phyloP scores from a whole-genome alignment of 2,797 vertebrate genomes.

The Alexandromys oeconomus region DNA sequence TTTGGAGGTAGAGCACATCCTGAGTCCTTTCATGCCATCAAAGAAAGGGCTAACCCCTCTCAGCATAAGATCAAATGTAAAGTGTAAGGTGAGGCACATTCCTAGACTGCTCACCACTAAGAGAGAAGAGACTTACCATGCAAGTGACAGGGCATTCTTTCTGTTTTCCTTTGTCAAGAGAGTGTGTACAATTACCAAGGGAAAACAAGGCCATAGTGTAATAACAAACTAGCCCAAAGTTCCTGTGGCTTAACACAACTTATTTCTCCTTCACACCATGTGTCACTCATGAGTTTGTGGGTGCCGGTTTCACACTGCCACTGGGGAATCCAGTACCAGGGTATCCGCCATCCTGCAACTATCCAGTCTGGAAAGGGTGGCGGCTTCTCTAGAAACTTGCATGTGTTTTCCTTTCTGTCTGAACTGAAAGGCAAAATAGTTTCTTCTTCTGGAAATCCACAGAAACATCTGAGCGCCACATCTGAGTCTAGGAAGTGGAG shows the following conservation, averaged over 20 bases:
- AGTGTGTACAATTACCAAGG: background rate
- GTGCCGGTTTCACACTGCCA: background rate
- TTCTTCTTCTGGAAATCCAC: no score
- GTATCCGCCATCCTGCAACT: background rate
- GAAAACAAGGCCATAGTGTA: background rate
- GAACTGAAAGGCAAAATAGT: background rate
- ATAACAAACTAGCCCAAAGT: background rate
- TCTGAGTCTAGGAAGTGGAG: background rate
- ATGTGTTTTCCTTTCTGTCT: no score
- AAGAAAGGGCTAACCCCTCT: background rate
- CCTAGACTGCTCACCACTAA: background rate
- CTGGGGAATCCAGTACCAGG: background rate
- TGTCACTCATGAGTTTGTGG: background rate
- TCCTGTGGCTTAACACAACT: background rate
- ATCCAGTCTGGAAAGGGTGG: background rate
- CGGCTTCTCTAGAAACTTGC: background rate
- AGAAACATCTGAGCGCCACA: background rate
- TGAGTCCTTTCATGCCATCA: background rate
- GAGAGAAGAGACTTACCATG: background rate
- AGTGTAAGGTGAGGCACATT: conserved; percentile 2
- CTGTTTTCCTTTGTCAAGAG: background rate
- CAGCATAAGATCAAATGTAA: background rate
- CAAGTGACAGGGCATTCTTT: background rate
- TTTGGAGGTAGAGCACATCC: background rate
- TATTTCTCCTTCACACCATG: background rate